A percentile compares a stretch with the other conserved stretches of the same genome.
Conservation (phyloP, 2,888 invertebrate species). For the Apantesis nais region DNA sequence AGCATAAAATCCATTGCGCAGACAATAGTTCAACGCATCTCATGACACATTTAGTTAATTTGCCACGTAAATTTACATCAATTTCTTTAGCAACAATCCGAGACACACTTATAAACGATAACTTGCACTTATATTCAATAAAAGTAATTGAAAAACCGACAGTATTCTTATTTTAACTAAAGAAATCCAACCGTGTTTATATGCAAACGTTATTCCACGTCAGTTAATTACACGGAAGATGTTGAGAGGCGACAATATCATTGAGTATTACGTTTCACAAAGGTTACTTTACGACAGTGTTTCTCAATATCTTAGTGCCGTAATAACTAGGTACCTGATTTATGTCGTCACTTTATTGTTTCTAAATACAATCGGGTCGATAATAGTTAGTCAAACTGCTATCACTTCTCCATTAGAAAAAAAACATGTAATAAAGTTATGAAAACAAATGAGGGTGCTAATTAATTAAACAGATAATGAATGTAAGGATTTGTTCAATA, state of each 20-base stretch:
- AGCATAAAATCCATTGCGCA: conserved; percentile 1
- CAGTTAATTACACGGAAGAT: conserved; percentile 59
- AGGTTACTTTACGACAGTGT: conserved; percentile 41
- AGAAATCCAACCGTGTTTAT: conserved; percentile 38
- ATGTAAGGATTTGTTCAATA: no score
- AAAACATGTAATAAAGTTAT: no score
- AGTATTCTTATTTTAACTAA: conserved; percentile 27
- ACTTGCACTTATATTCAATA: not conserved
- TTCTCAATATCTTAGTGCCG: conserved; percentile 23
- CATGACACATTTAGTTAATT: conserved; percentile 5
- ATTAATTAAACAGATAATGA: no score
- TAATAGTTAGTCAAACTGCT: not conserved
- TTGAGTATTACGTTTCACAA: conserved; percentile 47
- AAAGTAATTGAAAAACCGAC: conserved; percentile 5
- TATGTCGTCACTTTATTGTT: conserved; percentile 5
- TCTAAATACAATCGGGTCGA: not conserved
- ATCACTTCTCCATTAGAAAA: not conserved
- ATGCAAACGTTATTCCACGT: conserved; percentile 44
- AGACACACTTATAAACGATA: not conserved
- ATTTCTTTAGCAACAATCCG: conserved; percentile 4
- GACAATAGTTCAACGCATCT: not conserved
- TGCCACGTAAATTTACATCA: conserved; percentile 4
- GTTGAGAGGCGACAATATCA: conserved; percentile 52
- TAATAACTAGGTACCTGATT: conserved; percentile 7
- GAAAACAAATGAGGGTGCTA: no score